Conservation (phyloP, 1,140 invertebrate genomes). For the Orchesella cincta region DNA sequence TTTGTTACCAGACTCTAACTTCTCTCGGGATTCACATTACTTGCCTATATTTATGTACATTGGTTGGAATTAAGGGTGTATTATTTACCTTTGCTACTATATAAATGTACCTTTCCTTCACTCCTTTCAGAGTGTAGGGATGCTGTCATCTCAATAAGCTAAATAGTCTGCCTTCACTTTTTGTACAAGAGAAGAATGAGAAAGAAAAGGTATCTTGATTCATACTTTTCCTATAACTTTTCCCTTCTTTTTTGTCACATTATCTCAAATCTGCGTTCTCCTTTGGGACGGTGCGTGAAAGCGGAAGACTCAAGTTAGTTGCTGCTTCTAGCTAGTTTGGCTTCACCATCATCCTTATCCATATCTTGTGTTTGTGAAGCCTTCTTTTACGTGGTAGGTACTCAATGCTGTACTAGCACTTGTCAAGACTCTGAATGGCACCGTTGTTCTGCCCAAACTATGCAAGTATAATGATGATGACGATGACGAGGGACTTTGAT, state of each 20-base stretch:
- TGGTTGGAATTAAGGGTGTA: neutral
- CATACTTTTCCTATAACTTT: neutral
- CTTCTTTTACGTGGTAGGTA: neutral
- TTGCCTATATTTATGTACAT: neutral
- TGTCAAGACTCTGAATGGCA: neutral
- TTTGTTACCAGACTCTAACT: no score
- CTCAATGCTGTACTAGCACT: neutral
- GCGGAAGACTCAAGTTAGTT: neutral
- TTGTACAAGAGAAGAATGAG: no score
- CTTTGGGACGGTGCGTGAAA: conserved; percentile 4
- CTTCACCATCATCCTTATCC: neutral
- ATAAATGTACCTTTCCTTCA: neutral
- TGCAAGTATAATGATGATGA: conserved; percentile 28
- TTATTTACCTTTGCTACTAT: neutral
- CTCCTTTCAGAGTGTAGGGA: neutral
- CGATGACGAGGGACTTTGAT: no score
- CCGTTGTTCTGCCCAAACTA: neutral
- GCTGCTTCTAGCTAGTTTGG: neutral
- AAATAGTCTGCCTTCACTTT: no score
- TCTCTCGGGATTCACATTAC: conserved; percentile 14
- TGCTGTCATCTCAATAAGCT: neutral
- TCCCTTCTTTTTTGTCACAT: neutral
- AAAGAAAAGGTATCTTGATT: no score
- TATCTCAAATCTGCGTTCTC: neutral
- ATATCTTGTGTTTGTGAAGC: neutral